phyloP scores from a whole-genome alignment of 2,888 invertebrate species.

The Lypha dubia region DNA sequence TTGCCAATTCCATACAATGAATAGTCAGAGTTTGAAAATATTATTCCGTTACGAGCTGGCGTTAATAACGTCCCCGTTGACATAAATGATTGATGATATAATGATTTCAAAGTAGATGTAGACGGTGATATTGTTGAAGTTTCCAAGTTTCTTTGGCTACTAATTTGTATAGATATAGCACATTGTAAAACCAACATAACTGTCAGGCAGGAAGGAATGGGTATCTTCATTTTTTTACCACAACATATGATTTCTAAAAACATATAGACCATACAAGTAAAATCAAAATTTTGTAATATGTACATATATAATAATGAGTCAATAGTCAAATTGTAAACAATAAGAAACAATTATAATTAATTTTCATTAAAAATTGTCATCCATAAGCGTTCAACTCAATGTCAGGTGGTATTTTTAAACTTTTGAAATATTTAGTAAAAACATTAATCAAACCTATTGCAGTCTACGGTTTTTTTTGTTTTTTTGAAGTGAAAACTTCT shows the following conservation, averaged over 20 bases:
- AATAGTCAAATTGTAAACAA: too few species aligned
- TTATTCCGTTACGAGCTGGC: constrained; percentile 26
- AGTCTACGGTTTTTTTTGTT: too few species aligned
- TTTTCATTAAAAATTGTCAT: too few species aligned
- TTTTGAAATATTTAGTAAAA: too few species aligned
- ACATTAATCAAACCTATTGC: too few species aligned
- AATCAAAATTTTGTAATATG: neutral
- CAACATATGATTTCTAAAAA: constrained; percentile 59
- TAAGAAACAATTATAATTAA: too few species aligned
- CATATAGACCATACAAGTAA: neutral
- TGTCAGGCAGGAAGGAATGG: constrained; percentile 55
- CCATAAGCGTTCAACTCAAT: too few species aligned
- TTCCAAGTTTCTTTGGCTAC: constrained; percentile 51
- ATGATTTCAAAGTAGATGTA: constrained; percentile 47
- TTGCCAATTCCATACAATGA: constrained; percentile 37
- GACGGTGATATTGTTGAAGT: constrained; percentile 54
- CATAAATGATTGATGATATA: constrained; percentile 31
- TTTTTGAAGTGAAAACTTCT: too few species aligned
- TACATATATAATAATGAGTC: neutral
- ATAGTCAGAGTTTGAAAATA: constrained; percentile 36
- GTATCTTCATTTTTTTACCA: constrained; percentile 63
- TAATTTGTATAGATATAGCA: constrained; percentile 63
- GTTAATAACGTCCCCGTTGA: constrained; percentile 39
- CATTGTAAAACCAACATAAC: constrained; percentile 65
- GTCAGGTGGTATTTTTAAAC: too few species aligned